Evolutionary conservation across 2,113 vertebrate species (phyloP).

Genomic region (Neodon shergylaensis): DNA sequence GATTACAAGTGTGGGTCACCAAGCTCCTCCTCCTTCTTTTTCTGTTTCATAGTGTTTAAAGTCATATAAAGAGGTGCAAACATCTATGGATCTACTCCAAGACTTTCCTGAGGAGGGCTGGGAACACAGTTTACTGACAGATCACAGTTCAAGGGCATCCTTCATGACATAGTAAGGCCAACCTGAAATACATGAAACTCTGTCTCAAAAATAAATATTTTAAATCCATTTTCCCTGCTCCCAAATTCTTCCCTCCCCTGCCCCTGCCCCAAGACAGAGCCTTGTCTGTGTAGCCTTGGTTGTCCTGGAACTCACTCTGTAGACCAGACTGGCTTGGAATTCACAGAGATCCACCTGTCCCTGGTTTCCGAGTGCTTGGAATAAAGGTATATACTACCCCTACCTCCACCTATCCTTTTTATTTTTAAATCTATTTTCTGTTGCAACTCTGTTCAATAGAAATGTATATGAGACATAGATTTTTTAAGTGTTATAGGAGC

Average conservation of each 20-base stretch:
- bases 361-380: not conserved
- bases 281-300: not conserved
- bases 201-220: not conserved
- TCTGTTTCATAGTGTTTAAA: not conserved
- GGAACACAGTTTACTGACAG: not conserved
- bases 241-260: not conserved
- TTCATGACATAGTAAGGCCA: not conserved
- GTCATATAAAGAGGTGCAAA: not conserved
- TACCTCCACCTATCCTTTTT: not conserved
- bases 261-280: not conserved
- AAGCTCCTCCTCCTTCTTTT: not conserved
- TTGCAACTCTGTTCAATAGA: not conserved
- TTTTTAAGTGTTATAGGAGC: conserved; percentile 36
- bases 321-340: not conserved
- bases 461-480: conserved; percentile 15
- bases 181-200: not conserved
- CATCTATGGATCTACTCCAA: not conserved
- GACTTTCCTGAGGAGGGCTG: not conserved
- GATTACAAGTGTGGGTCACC: not conserved
- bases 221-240: not conserved
- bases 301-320: not conserved
- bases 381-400: not conserved
- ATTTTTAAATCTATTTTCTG: not conserved
- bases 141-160: not conserved
- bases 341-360: not conserved